phyloP scores from a whole-genome alignment of 2,888 invertebrate species.

The Tenodera sinensis region DNA sequence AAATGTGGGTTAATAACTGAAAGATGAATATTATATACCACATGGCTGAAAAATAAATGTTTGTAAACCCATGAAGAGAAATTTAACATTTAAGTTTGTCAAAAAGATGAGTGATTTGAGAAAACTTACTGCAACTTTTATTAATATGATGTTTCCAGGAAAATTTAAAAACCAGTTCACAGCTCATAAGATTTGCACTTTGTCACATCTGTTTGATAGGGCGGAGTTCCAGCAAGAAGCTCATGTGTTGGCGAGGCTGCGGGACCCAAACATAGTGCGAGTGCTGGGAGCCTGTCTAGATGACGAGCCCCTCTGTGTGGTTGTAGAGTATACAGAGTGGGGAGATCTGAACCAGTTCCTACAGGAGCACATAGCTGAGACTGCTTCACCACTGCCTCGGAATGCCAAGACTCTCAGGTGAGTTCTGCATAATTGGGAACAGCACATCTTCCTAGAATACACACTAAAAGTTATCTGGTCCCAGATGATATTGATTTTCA shows the following conservation, averaged over 20 bases:
- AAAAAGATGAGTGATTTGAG: too few relatives aligned
- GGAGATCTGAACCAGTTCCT: conserved; percentile 81
- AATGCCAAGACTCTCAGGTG: conserved; percentile 42
- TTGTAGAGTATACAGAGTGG: conserved; percentile 78
- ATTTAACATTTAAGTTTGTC: too few relatives aligned
- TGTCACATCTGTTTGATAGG: conserved; percentile 43
- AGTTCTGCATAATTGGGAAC: too few relatives aligned
- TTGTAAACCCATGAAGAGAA: too few relatives aligned
- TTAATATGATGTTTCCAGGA: too few relatives aligned
- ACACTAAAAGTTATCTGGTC: not conserved
- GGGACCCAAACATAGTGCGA: conserved; percentile 68
- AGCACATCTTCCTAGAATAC: not conserved
- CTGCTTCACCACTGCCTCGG: conserved; percentile 56
- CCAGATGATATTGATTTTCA: too few relatives aligned
- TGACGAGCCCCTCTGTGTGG: conserved; percentile 73
- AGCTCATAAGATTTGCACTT: not conserved
- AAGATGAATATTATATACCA: too few relatives aligned
- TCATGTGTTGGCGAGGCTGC: conserved; percentile 62
- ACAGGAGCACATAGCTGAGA: conserved; percentile 67
- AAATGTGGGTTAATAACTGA: too few relatives aligned
- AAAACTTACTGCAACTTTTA: too few relatives aligned
- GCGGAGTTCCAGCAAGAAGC: conserved; percentile 71
- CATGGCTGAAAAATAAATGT: too few relatives aligned
- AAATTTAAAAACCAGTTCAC: too few relatives aligned
- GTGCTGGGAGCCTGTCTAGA: conserved; percentile 73